Conservation (phyloP, 1,140 invertebrate species). For the Pseudachorutes palmiensis region DNA sequence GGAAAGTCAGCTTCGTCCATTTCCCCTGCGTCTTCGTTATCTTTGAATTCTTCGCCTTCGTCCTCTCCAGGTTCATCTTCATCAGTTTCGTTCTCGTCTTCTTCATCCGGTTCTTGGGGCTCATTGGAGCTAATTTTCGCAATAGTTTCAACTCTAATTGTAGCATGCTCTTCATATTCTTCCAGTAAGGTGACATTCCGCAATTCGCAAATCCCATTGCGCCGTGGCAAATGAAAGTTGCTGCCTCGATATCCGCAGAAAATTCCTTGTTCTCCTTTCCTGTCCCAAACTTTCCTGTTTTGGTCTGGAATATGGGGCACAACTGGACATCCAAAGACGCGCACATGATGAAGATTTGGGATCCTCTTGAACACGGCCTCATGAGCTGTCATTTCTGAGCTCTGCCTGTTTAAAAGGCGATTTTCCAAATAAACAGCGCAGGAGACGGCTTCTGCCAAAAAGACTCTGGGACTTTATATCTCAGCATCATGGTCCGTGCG, state of each 20-base stretch:
- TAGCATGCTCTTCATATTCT: conserved; percentile 21
- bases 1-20: too few relatives aligned
- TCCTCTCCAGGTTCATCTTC: too few relatives aligned
- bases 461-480: neutral
- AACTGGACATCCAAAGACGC: conserved; percentile 41
- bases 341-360: conserved; percentile 38
- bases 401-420: conserved; percentile 40
- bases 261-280: conserved; percentile 33
- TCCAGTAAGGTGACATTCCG: conserved; percentile 35
- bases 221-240: conserved; percentile 27
- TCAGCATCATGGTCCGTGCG: neutral
- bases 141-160: too few relatives aligned
- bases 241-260: conserved; percentile 38
- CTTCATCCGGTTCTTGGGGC: too few relatives aligned
- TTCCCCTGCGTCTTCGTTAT: too few relatives aligned
- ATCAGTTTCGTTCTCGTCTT: too few relatives aligned
- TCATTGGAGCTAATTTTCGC: too few relatives aligned
- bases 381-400: conserved; percentile 36
- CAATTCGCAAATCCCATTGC: conserved; percentile 13
- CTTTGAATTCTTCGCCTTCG: too few relatives aligned
- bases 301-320: conserved; percentile 37
- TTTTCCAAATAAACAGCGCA: conserved; percentile 11
- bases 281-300: conserved; percentile 27
- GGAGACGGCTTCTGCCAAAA: neutral
- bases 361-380: conserved; percentile 39